Evolutionary conservation across 2,888 invertebrate genomes (phyloP).

Genomic region (Onchidella celtica): DNA sequence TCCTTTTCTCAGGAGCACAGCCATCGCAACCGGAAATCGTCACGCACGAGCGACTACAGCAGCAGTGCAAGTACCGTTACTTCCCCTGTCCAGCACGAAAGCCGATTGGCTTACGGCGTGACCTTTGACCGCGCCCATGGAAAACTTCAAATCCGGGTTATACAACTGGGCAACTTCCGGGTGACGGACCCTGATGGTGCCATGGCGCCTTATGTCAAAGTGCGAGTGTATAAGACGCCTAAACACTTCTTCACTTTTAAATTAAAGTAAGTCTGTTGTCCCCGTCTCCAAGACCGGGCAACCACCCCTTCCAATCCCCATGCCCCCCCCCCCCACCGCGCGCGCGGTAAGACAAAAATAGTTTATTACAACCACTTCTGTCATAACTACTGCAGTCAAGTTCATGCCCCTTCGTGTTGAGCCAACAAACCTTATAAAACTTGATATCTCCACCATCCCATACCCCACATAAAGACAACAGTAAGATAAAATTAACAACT

Average conservation of each 20-base stretch:
- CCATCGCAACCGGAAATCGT: conserved; percentile 24
- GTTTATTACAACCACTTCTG: too few species aligned
- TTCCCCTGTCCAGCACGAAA: conserved; percentile 46
- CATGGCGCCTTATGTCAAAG: conserved; percentile 69
- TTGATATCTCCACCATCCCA: too few species aligned
- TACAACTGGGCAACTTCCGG: conserved; percentile 62
- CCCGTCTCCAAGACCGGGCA: too few species aligned
- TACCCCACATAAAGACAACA: too few species aligned
- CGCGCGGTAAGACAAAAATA: too few species aligned
- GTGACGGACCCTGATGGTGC: conserved; percentile 57
- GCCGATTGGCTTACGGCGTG: conserved; percentile 61
- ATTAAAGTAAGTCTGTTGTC: conserved; percentile 41
- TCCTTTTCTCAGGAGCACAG: conserved; percentile 1
- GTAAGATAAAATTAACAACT: too few species aligned
- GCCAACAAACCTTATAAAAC: too few species aligned
- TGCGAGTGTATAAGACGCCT: conserved; percentile 63
- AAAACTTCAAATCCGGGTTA: conserved; percentile 61
- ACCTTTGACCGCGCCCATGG: conserved; percentile 60
- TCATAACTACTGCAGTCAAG: too few species aligned
- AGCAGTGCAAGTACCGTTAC: conserved; percentile 30
- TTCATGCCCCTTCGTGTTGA: too few species aligned
- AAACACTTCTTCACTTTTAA: conserved; percentile 67
- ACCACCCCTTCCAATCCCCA: too few species aligned
- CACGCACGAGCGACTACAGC: conserved; percentile 52
- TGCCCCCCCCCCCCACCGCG: too few species aligned